phyloP scores from a whole-genome alignment of 2,888 invertebrate genomes.

The Ophion slaviceki region DNA sequence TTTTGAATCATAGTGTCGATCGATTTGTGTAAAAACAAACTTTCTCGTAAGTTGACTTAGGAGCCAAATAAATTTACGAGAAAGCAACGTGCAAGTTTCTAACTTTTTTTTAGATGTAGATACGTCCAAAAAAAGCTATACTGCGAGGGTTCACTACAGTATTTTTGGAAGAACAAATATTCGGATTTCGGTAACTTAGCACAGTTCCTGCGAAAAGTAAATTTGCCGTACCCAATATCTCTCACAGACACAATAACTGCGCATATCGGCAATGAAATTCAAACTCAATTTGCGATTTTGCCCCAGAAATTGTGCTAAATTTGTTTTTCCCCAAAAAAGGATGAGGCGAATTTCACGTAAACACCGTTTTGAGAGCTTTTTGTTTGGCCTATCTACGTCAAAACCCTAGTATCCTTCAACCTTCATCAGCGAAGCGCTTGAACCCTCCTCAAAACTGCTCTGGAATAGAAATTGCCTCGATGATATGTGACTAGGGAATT shows the following conservation, averaged over 20 bases:
- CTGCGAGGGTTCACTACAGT: background rate
- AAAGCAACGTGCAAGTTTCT: background rate
- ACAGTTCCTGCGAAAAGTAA: background rate
- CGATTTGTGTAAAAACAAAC: background rate
- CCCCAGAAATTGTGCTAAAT: background rate
- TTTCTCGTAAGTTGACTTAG: background rate
- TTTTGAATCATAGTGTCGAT: too few species aligned
- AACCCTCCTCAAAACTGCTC: background rate
- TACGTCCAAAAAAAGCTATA: background rate
- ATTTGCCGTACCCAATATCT: background rate
- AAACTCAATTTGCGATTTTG: too few species aligned
- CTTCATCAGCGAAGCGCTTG: background rate
- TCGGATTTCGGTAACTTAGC: too few species aligned
- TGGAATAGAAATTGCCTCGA: background rate
- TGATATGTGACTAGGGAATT: background rate
- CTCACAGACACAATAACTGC: background rate
- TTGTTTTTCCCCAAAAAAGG: background rate
- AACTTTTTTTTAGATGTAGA: background rate
- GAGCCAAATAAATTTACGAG: background rate
- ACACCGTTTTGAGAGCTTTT: too few species aligned
- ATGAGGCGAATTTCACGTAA: background rate
- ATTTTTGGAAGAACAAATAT: background rate
- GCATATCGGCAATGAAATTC: background rate
- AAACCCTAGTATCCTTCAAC: background rate
- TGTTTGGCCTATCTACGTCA: too few species aligned